A percentile compares a stretch with the other conserved stretches of the same genome.
Conservation (phyloP, 2,113 vertebrate species). For the Mus spicilegus region DNA sequence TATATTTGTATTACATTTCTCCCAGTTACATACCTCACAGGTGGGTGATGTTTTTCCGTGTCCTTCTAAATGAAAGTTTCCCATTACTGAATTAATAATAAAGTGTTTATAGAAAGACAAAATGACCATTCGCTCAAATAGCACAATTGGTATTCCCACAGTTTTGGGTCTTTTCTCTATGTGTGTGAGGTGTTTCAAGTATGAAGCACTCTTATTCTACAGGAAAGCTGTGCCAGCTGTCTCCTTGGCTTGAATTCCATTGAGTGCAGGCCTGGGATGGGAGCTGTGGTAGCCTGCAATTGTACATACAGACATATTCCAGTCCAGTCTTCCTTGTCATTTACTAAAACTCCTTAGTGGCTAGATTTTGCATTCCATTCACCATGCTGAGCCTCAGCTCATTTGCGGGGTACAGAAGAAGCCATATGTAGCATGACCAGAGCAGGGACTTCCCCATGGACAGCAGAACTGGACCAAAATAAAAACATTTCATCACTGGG, state of each 20-base stretch:
- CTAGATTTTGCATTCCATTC: neutral
- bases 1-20: slow-evolving; percentile 60
- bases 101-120: slow-evolving; percentile 35
- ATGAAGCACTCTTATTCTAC: neutral
- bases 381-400: neutral
- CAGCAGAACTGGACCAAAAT: neutral
- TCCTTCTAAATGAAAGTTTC: slow-evolving; percentile 38
- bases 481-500: neutral
- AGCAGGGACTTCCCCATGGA: neutral
- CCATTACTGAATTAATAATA: slow-evolving; percentile 49
- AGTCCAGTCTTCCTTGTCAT: neutral
- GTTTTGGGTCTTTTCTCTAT: neutral
- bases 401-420: neutral
- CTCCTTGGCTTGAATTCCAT: neutral
- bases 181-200: neutral
- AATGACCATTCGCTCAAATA: neutral
- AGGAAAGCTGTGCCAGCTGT: neutral
- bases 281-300: rapidly evolving
- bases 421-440: neutral
- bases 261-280: neutral
- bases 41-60: slow-evolving; percentile 9
- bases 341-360: neutral
- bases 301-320: neutral
- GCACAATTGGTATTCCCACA: neutral
- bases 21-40: slow-evolving; percentile 50